A percentile compares a stretch with the other conserved stretches of the same genome.
Conservation (phyloP, 2,888 invertebrate species). For the Biston betularia region DNA sequence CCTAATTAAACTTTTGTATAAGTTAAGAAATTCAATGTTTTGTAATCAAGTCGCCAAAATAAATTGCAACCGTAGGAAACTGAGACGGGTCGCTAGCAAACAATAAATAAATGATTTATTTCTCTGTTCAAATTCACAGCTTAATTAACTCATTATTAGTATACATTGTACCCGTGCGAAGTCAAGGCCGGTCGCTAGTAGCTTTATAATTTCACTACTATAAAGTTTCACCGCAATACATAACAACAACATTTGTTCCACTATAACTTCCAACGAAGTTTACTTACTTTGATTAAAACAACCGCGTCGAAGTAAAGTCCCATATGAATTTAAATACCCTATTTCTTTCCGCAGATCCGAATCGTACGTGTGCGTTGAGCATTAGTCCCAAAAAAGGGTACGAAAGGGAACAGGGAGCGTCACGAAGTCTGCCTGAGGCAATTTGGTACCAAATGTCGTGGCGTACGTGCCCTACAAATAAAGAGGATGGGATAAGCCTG, state of each 20-base stretch:
- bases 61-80: no score
- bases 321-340: conserved; percentile 69
- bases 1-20: no score
- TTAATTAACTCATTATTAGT: no score
- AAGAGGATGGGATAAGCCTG: conserved; percentile 77
- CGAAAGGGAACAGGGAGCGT: conserved; percentile 66
- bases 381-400: conserved; percentile 75
- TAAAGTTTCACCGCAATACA: background rate
- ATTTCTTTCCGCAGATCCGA: conserved; percentile 63
- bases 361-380: conserved; percentile 75
- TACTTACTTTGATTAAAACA: conserved; percentile 44
- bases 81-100: no score
- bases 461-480: conserved; percentile 82
- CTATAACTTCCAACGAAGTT: conserved; percentile 10
- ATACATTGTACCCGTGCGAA: no score
- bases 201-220: no score
- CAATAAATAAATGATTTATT: no score
- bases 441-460: conserved; percentile 85
- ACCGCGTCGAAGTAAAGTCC: conserved; percentile 50
- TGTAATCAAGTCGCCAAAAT: no score
- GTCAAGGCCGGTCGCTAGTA: no score
- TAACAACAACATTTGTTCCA: conserved; percentile 3
- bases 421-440: conserved; percentile 82
- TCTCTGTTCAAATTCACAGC: no score
- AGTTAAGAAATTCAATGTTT: no score